Evolutionary conservation across 2,888 invertebrate genomes (phyloP).

Genomic region (Minunthozetes semirufus): DNA sequence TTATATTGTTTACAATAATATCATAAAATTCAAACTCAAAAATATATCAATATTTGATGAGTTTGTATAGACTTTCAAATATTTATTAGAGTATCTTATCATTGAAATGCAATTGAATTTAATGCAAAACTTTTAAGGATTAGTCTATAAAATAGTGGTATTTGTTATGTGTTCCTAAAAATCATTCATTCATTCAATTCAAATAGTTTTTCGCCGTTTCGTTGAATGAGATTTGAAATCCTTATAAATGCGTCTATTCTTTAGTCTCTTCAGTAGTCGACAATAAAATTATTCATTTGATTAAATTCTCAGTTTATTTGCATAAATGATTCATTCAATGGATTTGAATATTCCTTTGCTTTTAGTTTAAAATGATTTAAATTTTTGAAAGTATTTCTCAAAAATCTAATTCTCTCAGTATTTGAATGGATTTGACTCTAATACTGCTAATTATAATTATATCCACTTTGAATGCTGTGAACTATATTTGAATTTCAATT

Average conservation of each 20-base stretch:
- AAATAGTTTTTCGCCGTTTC: background rate
- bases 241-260: background rate
- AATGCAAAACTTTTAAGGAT: background rate
- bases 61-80: background rate
- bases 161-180: background rate
- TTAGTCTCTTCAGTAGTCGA: background rate
- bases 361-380: background rate
- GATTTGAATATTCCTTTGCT: background rate
- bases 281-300: background rate
- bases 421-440: too few species aligned
- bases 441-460: too few species aligned
- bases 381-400: background rate
- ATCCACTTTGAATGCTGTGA: too few species aligned
- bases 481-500: too few species aligned
- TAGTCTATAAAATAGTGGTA: background rate
- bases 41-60: constrained; percentile 3
- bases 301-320: background rate
- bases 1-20: background rate
- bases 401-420: too few species aligned
- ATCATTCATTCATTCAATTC: background rate
- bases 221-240: background rate
- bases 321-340: constrained; percentile 4
- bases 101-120: background rate
- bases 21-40: background rate
- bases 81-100: background rate